These are phyloP conservation scores for Ophonus ardosiacus DNA, from an alignment of 2,888 invertebrate species.

Conservation along the genomic window DNA sequence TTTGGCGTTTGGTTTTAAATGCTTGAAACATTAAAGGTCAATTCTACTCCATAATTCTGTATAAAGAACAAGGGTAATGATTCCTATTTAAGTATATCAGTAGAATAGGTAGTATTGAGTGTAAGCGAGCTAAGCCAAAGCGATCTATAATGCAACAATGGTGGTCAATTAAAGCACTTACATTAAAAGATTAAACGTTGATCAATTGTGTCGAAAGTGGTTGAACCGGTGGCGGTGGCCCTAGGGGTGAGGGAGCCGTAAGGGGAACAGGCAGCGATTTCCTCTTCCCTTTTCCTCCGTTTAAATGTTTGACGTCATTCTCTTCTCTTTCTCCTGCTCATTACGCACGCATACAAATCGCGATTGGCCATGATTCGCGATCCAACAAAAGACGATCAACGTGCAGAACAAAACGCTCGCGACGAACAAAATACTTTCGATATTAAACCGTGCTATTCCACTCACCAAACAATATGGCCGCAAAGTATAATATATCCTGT, in stretches of 20 bases:
- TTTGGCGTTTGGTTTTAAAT: too few species aligned
- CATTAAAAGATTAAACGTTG: conserved; percentile 45
- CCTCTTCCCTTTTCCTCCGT: conserved; percentile 19
- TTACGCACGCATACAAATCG: conserved; percentile 53
- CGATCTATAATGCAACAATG: conserved; percentile 22
- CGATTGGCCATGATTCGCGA: conserved; percentile 55
- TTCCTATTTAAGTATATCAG: too few species aligned
- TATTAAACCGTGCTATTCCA: conserved; percentile 48
- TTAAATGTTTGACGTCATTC: conserved; percentile 23
- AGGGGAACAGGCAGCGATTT: background rate
- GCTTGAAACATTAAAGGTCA: too few species aligned
- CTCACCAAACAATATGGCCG: conserved; percentile 44
- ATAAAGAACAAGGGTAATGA: too few species aligned
- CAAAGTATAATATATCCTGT: conserved; percentile 46
- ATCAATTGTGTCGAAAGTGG: conserved; percentile 16
- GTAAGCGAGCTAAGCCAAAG: background rate
- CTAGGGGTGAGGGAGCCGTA: background rate
- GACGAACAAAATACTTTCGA: conserved; percentile 58
- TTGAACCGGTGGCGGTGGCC: background rate
- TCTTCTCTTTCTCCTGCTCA: conserved; percentile 22
- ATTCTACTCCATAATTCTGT: too few species aligned
- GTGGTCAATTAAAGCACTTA: conserved; percentile 36
- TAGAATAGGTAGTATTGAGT: background rate
- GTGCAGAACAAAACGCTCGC: conserved; percentile 28
- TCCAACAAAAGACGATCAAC: conserved; percentile 45